Conservation (phyloP, 2,797 vertebrate species). For the Malacoctenus gilli region DNA sequence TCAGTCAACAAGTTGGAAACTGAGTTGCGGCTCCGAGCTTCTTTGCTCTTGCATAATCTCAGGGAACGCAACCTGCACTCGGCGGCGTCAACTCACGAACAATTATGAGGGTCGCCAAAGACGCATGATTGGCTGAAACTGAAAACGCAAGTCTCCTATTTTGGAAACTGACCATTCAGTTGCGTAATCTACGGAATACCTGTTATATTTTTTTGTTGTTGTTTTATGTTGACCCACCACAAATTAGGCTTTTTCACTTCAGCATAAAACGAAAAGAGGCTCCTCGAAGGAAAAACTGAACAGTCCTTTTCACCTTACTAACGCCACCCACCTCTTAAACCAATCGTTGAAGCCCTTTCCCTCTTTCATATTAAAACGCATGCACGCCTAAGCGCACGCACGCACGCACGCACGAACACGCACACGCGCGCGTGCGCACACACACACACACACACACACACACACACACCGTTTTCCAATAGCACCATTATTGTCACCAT, state of each 20-base stretch:
- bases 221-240: not conserved
- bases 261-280: not conserved
- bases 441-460: too few species aligned
- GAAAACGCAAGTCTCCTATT: too few species aligned
- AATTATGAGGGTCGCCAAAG: too few species aligned
- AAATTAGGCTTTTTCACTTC: not conserved
- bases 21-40: not conserved
- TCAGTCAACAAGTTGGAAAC: not conserved
- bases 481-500: conserved; percentile 71
- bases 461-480: conserved; percentile 35
- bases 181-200: not conserved
- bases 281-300: not conserved
- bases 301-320: conserved; percentile 7
- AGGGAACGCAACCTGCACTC: too few species aligned
- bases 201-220: not conserved
- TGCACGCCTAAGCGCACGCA: not conserved
- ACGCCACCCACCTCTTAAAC: conserved; percentile 51
- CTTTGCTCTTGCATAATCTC: not conserved
- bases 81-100: too few species aligned
- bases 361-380: conserved; percentile 35
- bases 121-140: too few species aligned
- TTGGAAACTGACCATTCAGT: not conserved
- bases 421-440: too few species aligned
- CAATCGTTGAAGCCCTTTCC: conserved; percentile 55
- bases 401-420: not conserved